Evolutionary conservation across 2,888 invertebrate genomes (phyloP).

Genomic region (Noctua janthe): DNA sequence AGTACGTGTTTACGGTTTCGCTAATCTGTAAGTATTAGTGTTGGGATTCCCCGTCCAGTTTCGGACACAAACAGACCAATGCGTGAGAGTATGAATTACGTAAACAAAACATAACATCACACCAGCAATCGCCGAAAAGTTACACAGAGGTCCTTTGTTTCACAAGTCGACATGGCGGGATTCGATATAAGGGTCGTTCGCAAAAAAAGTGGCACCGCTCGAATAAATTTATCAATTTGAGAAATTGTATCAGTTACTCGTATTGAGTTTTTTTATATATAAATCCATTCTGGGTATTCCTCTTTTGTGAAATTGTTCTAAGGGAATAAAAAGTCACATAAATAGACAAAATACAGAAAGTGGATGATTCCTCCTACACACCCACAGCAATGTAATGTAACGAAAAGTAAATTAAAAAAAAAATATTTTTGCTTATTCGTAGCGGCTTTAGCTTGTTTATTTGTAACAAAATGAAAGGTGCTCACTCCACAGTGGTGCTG

Average conservation of each 20-base stretch:
- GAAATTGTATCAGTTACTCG: too few relatives aligned
- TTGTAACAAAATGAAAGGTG: constrained; percentile 64
- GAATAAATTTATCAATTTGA: too few relatives aligned
- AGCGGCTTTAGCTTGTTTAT: constrained; percentile 1
- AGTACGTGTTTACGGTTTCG: neutral
- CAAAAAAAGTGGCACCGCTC: too few relatives aligned
- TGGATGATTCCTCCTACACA: neutral
- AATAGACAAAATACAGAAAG: too few relatives aligned
- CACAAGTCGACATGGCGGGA: too few relatives aligned
- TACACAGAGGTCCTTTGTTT: neutral
- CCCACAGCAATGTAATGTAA: neutral
- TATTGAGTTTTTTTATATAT: too few relatives aligned
- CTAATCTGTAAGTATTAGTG: neutral
- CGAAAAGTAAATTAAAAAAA: neutral
- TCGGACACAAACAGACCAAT: neutral
- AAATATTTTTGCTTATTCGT: neutral
- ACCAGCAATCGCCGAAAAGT: neutral
- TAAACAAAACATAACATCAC: neutral
- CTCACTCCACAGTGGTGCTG: constrained; percentile 22
- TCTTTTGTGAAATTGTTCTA: too few relatives aligned
- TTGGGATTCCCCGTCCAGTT: neutral
- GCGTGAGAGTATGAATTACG: neutral
- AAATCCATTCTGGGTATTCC: too few relatives aligned
- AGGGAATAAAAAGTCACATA: too few relatives aligned
- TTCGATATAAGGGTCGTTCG: too few relatives aligned